Conservation (phyloP, 2,888 invertebrate genomes). For the Athripsodes cinereus region DNA sequence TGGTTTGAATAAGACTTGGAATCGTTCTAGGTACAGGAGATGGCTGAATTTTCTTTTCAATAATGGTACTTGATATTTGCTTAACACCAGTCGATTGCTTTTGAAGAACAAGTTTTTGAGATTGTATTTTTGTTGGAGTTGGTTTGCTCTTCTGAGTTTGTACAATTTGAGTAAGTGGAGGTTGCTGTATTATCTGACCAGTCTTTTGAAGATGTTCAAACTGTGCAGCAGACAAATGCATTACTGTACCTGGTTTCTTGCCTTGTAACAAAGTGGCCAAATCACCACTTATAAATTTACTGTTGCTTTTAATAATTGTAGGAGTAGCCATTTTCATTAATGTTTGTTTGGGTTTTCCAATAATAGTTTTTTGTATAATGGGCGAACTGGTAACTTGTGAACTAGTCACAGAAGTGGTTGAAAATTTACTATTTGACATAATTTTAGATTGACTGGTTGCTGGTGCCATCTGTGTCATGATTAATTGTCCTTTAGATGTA, state of each 20-base stretch:
- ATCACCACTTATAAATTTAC: slow-evolving; percentile 38
- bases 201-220: slow-evolving; percentile 47
- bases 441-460: slow-evolving; percentile 30
- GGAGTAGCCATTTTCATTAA: slow-evolving; percentile 31
- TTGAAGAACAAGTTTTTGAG: slow-evolving; percentile 21
- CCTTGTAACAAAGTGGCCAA: slow-evolving; percentile 38
- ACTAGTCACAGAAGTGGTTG: slow-evolving; percentile 2
- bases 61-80: slow-evolving; percentile 2
- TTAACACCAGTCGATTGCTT: slow-evolving; percentile 13
- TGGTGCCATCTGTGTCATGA: slow-evolving; percentile 37
- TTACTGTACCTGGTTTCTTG: slow-evolving; percentile 34
- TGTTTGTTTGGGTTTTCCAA: slow-evolving; percentile 35
- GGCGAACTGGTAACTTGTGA: not conserved
- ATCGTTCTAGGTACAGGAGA: slow-evolving; percentile 30
- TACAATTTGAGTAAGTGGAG: slow-evolving; percentile 30
- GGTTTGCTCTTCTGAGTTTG: slow-evolving; percentile 33
- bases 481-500: slow-evolving; percentile 36
- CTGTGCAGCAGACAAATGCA: slow-evolving; percentile 47
- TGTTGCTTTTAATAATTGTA: slow-evolving; percentile 29
- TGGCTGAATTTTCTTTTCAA: slow-evolving; percentile 7
- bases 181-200: slow-evolving; percentile 44
- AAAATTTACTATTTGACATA: slow-evolving; percentile 5
- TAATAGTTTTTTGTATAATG: not conserved
- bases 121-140: slow-evolving; percentile 17
- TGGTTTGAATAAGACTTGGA: slow-evolving; percentile 34